Evolutionary conservation across 2,888 invertebrate species (phyloP), one percentile per base, ranked within the genome.

Genomic region (Onchidella celtica): DNA sequence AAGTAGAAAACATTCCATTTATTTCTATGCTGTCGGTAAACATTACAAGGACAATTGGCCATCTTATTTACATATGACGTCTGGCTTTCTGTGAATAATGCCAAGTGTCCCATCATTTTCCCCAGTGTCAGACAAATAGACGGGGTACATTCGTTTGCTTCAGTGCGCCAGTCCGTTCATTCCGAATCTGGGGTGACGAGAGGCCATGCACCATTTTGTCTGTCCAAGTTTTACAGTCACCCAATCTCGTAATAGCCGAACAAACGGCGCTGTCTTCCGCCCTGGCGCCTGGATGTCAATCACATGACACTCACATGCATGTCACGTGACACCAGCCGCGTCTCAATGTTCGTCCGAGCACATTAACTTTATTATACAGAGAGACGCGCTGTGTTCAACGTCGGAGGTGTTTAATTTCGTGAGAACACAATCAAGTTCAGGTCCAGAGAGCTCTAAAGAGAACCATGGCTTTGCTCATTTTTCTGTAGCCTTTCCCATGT

Each of bases 311-410:
- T 38, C 36, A 73, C n/a, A 73, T 73, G 73, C 61, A 38, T 29
- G 73, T 73, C 73, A 73, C 73, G 73, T 38, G 59, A 47, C 61
- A 29, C 14, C 36, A 38, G 57, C n/a, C 24, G 38, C n/a, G 59
- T 34, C 73, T 73, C 73, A 59, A 9, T n/a, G 73, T 61, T 38
- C 36, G 24, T 4, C 36, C 32, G 59, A 59, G 73, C 73, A 36
- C 73, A 73, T 73, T 73, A 73, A 73, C 59, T 73, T 73, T 57
- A 73, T 73, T 73, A 73, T 24, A 73, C n/a, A 24, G 38, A 61
- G 38, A 24, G 36, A 34, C 27, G 59, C n/a, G 57, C 61, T 59
- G 32, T 59, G 38, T 59, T 59, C 59, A 27, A 17, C 59, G 36
- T 61, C 36, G 36, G 11, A 11, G 24, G 61, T 47, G 24, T 73